A percentile compares a stretch with the other conserved stretches of the same genome.
These are phyloP conservation scores for Paracanthobrama guichenoti DNA, from an alignment of 2,113 vertebrate species.

Conservation along the genomic window DNA sequence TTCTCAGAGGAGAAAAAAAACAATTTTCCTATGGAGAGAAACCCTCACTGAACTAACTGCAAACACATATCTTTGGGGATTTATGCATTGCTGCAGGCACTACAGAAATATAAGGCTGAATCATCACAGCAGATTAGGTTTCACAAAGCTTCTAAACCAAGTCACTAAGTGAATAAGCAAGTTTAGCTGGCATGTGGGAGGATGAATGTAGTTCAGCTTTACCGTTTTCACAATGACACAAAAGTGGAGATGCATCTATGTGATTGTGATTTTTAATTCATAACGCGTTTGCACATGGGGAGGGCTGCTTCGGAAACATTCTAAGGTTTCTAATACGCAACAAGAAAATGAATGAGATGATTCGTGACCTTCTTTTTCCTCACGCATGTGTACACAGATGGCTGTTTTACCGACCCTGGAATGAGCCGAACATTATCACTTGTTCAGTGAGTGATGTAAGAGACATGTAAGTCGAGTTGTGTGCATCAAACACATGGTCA, in stretches of 20 bases:
- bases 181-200: constrained; percentile 32
- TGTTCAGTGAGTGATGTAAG: constrained; percentile 73
- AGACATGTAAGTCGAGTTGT: constrained; percentile 61
- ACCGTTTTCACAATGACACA: constrained; percentile 3
- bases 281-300: neutral
- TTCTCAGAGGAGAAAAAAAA: constrained; percentile 1
- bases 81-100: constrained; percentile 41
- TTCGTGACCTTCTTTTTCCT: constrained; percentile 45
- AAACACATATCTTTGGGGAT: constrained; percentile 12
- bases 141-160: constrained; percentile 34
- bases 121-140: constrained; percentile 39
- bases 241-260: neutral
- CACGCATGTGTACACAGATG: neutral
- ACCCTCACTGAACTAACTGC: constrained; percentile 13
- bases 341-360: constrained; percentile 13
- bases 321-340: constrained; percentile 26
- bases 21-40: constrained; percentile 32
- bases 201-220: constrained; percentile 42
- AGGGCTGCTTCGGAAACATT: neutral
- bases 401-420: constrained; percentile 20
- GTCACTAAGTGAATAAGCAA: constrained; percentile 29
- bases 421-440: constrained; percentile 16
- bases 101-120: constrained; percentile 33
- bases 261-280: constrained; percentile 32
- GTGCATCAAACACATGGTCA: constrained; percentile 42